Percentiles rank a stretch among this genome's conserved stretches.
Evolutionary conservation across 2,888 invertebrate species (phyloP).

Genomic region (Lymantria dispar): DNA sequence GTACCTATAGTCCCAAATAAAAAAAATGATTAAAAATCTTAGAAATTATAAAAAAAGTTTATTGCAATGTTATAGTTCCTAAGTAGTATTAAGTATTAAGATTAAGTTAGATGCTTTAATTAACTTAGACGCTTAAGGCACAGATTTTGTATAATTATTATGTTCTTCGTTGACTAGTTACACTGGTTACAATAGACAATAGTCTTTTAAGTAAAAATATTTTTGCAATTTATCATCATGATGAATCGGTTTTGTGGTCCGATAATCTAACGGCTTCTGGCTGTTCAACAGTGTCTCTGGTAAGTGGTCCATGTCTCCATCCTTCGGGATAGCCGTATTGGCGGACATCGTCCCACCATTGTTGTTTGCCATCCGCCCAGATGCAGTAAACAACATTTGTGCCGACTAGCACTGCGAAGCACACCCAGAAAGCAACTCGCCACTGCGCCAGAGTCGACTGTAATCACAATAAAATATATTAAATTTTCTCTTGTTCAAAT

Average conservation of each 20-base stretch:
- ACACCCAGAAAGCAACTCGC: slow-evolving; percentile 88
- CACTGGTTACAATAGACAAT: slow-evolving; percentile 37
- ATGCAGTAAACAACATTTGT: slow-evolving; percentile 85
- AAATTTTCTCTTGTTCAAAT: too few relatives aligned
- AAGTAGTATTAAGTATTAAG: too few relatives aligned
- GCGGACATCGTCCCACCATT: slow-evolving; percentile 87
- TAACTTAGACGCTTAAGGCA: slow-evolving; percentile 25
- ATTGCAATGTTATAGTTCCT: too few relatives aligned
- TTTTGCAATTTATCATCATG: slow-evolving; percentile 7
- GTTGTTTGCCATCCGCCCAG: slow-evolving; percentile 87
- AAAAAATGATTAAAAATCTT: too few relatives aligned
- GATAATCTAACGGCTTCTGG: slow-evolving; percentile 53
- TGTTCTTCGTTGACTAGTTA: slow-evolving; percentile 45
- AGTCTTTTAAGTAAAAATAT: slow-evolving; percentile 2
- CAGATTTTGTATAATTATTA: slow-evolving; percentile 33
- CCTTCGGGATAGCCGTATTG: slow-evolving; percentile 67
- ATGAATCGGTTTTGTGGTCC: slow-evolving; percentile 40
- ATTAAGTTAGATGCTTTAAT: not conserved
- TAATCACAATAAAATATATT: not conserved
- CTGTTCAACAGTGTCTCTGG: slow-evolving; percentile 44
- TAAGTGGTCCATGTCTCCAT: slow-evolving; percentile 66
- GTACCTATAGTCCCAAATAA: too few relatives aligned
- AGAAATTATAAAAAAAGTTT: too few relatives aligned
- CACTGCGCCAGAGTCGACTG: slow-evolving; percentile 67
- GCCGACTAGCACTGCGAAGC: slow-evolving; percentile 83